Evolutionary conservation across 2,797 vertebrate species (phyloP).

Genomic region (Pelodytes ibericus): DNA sequence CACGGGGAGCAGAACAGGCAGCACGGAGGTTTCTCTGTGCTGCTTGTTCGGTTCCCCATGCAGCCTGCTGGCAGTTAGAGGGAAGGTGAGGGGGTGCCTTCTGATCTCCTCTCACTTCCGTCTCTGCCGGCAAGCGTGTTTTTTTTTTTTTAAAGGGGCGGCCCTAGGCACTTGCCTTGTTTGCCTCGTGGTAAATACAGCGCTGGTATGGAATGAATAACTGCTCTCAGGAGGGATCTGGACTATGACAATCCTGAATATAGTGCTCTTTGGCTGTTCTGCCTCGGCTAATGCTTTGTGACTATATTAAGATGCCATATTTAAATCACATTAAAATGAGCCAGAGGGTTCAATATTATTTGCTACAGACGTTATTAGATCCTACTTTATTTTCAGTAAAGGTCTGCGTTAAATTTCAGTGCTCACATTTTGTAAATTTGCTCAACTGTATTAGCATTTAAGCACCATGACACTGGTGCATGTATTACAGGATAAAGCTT

Average conservation of each 20-base stretch:
- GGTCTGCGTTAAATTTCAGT: neutral
- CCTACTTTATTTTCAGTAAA: neutral
- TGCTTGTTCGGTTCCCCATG: no score
- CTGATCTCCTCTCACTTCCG: no score
- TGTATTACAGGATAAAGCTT: no score
- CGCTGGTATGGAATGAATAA: neutral
- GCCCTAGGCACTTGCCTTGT: no score
- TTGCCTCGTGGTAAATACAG: neutral
- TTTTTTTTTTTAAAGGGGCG: no score
- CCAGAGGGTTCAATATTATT: neutral
- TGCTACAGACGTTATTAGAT: neutral
- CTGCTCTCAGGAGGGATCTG: neutral
- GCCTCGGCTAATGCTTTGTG: neutral
- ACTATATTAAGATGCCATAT: neutral
- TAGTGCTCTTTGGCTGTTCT: neutral
- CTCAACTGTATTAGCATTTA: no score
- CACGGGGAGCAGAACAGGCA: no score
- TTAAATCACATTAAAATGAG: neutral
- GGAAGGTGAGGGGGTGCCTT: no score
- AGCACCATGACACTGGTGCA: no score
- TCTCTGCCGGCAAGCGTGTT: no score
- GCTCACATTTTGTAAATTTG: neutral
- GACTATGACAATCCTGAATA: neutral
- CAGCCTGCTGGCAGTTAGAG: no score
- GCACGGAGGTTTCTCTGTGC: no score